phyloP scores from a whole-genome alignment of 2,888 invertebrate genomes.

The Hemicrepidius hirtus region DNA sequence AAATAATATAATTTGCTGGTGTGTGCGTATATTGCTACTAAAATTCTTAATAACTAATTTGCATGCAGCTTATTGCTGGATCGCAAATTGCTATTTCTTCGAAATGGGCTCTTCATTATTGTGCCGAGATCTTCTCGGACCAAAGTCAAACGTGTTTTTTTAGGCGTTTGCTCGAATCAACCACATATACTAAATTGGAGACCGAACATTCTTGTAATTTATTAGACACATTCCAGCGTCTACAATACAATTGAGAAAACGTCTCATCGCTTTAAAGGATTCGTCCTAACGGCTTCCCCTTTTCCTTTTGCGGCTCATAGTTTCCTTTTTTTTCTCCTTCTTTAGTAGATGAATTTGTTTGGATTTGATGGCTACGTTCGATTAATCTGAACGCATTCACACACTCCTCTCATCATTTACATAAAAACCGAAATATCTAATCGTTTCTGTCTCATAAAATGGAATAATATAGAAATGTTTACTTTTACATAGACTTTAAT shows the following conservation, averaged over 20 bases:
- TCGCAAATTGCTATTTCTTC: slow-evolving; percentile 47
- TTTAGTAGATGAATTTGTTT: slow-evolving; percentile 36
- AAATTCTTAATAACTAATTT: slow-evolving; percentile 51
- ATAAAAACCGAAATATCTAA: slow-evolving; percentile 24
- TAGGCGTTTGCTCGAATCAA: slow-evolving; percentile 41
- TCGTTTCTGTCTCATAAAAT: slow-evolving; percentile 28
- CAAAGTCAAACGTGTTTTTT: slow-evolving; percentile 47
- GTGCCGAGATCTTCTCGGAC: slow-evolving; percentile 24
- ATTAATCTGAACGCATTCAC: slow-evolving; percentile 24
- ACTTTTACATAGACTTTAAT: slow-evolving; percentile 15
- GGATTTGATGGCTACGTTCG: slow-evolving; percentile 20
- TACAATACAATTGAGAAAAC: slow-evolving; percentile 45
- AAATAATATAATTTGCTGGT: slow-evolving; percentile 45
- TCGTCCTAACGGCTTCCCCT: slow-evolving; percentile 28
- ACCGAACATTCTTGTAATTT: slow-evolving; percentile 42
- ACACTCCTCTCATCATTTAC: slow-evolving; percentile 26
- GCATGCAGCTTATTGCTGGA: slow-evolving; percentile 45
- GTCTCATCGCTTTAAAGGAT: slow-evolving; percentile 31
- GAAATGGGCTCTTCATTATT: slow-evolving; percentile 46
- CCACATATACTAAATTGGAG: slow-evolving; percentile 44
- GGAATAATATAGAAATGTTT: slow-evolving; percentile 23
- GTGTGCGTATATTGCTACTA: slow-evolving; percentile 34
- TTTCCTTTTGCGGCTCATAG: slow-evolving; percentile 39
- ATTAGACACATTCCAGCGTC: slow-evolving; percentile 45
- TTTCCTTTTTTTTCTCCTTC: too few species aligned